phyloP scores from a whole-genome alignment of 2,797 vertebrate species.

The Psittacula derbiana region DNA sequence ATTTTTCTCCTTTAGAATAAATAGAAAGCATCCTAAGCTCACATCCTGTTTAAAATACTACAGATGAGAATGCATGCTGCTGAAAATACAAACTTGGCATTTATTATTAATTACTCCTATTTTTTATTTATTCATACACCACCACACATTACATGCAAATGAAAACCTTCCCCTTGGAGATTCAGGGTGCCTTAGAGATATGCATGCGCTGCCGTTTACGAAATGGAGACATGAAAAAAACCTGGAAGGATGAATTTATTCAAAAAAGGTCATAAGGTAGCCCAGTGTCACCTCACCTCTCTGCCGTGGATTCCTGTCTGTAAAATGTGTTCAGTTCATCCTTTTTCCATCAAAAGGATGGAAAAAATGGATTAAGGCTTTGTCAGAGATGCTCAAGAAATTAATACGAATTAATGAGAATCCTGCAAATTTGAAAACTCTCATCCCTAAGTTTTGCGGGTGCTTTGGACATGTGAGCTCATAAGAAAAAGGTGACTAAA shows the following conservation, averaged over 20 bases:
- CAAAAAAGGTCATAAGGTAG: background rate
- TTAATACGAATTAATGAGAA: background rate
- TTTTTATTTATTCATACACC: background rate
- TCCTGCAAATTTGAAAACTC: background rate
- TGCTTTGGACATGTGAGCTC: background rate
- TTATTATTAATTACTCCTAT: background rate
- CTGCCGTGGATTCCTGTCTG: background rate
- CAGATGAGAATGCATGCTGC: background rate
- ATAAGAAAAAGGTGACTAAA: background rate
- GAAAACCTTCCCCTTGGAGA: background rate
- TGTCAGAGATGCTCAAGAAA: background rate
- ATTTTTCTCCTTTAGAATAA: background rate
- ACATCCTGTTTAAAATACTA: background rate
- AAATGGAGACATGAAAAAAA: background rate
- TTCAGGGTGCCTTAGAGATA: background rate
- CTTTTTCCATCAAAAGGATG: background rate
- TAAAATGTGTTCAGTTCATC: background rate
- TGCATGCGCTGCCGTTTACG: fast-evolving
- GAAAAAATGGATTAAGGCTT: background rate
- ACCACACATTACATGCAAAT: background rate
- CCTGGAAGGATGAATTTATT: background rate
- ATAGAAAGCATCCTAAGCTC: background rate
- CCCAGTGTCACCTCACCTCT: background rate
- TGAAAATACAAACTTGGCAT: background rate
- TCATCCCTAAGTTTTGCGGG: background rate